Evolutionary conservation across 2,888 invertebrate genomes (phyloP).

Genomic region (Caenorhabditis uteleia): DNA sequence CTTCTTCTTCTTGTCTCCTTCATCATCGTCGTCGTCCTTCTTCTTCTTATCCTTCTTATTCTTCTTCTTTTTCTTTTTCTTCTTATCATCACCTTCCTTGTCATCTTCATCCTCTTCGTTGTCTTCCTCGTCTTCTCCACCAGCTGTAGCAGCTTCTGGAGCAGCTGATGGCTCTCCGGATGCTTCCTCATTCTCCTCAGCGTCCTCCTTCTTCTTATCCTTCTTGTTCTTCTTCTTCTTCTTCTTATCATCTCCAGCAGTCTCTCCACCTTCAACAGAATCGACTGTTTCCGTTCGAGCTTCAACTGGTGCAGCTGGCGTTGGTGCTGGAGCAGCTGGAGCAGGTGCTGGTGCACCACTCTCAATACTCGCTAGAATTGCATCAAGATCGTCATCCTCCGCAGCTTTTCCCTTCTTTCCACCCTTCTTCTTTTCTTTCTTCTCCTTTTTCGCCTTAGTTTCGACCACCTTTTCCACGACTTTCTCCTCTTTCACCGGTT

Average conservation of each 20-base stretch:
- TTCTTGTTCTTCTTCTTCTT: conserved; percentile 50
- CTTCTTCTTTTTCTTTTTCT: conserved; percentile 34
- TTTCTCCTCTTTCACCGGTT: conserved; percentile 13
- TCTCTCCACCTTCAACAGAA: conserved; percentile 7
- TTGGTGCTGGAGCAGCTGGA: conserved; percentile 4
- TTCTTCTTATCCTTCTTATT: conserved; percentile 49
- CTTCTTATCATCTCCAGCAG: conserved; percentile 33
- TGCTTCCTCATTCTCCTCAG: conserved; percentile 2
- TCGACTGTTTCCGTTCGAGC: too few relatives aligned
- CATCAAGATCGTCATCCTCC: conserved; percentile 57
- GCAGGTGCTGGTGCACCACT: conserved; percentile 20
- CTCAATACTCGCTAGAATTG: conserved; percentile 47
- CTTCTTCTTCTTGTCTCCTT: conserved; percentile 37
- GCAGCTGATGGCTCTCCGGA: conserved; percentile 5
- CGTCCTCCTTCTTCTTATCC: conserved; percentile 26
- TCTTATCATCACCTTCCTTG: conserved; percentile 16
- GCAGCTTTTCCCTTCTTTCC: conserved; percentile 40
- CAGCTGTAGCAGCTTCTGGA: conserved; percentile 7
- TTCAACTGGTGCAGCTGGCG: conserved; percentile 12
- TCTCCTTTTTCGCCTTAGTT: conserved; percentile 33
- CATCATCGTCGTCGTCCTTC: conserved; percentile 52
- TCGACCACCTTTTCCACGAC: conserved; percentile 9
- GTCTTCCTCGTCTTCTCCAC: conserved; percentile 37
- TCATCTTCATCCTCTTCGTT: conserved; percentile 10
- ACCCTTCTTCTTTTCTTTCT: conserved; percentile 36